phyloP scores from a whole-genome alignment of 2,113 vertebrate species.

The Hiodon tergisus region DNA sequence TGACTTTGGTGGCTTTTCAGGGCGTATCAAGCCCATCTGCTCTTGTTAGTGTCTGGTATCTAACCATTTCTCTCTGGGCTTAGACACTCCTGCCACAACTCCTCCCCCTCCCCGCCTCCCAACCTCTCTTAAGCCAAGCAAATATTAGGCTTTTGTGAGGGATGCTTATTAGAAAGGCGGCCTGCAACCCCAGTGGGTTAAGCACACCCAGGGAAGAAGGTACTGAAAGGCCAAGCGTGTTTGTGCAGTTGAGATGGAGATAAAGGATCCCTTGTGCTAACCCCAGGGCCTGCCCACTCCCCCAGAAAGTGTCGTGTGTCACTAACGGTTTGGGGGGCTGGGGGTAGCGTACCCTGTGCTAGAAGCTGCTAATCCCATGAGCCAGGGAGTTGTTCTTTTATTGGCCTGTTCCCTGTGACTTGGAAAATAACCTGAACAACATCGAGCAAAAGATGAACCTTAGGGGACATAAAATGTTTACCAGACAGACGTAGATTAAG shows the following conservation, averaged over 20 bases:
- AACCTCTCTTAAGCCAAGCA: slow-evolving; percentile 20
- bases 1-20: slow-evolving; percentile 65
- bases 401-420: no score
- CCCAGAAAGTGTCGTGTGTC: slow-evolving; percentile 46
- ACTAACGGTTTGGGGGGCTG: slow-evolving; percentile 25
- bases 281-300: slow-evolving; percentile 4
- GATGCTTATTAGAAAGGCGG: slow-evolving; percentile 48
- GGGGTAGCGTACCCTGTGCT: neutral
- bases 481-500: no score
- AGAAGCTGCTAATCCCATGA: no score
- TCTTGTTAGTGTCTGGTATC: slow-evolving; percentile 44
- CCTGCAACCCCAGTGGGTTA: slow-evolving; percentile 46
- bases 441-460: no score
- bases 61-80: slow-evolving; percentile 13
- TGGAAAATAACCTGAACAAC: no score
- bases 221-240: slow-evolving; percentile 36
- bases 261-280: slow-evolving; percentile 44
- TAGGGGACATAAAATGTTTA: no score
- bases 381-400: no score
- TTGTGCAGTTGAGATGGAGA: slow-evolving; percentile 42
- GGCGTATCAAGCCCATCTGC: slow-evolving; percentile 64
- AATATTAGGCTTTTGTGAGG: slow-evolving; percentile 40
- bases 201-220: slow-evolving; percentile 36
- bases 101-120: neutral
- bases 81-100: neutral